Conservation (phyloP, 2,113 vertebrate genomes). For the Microtus richardsoni region DNA sequence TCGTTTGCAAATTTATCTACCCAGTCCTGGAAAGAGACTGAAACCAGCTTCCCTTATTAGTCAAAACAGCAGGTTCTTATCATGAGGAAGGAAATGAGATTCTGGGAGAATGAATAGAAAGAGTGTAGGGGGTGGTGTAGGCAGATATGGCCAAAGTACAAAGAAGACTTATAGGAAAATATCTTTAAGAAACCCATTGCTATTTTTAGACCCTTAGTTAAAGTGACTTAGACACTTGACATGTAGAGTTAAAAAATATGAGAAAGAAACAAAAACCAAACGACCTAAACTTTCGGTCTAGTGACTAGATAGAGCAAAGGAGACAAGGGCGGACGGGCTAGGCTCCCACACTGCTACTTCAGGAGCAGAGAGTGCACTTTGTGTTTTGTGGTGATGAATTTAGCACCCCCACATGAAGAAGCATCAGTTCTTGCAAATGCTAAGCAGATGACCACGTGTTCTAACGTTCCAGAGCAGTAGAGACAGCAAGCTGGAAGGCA, state of each 20-base stretch:
- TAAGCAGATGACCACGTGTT: conserved; percentile 26
- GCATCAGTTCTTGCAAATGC: conserved; percentile 14
- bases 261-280: conserved; percentile 56
- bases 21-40: not conserved
- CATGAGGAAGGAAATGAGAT: not conserved
- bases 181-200: not conserved
- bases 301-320: not conserved
- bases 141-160: not conserved
- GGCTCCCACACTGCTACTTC: not conserved
- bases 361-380: not conserved
- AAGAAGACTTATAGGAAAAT: not conserved
- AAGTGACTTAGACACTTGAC: conserved; percentile 2
- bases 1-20: not conserved
- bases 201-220: conserved; percentile 23
- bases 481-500: not conserved
- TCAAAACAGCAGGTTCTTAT: conserved; percentile 7
- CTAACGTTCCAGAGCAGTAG: not conserved
- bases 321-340: conserved; percentile 28
- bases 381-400: not conserved
- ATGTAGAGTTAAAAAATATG: not conserved
- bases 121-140: too few species aligned
- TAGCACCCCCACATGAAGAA: conserved; percentile 34
- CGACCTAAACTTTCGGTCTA: conserved; percentile 48
- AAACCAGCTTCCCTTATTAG: not conserved
- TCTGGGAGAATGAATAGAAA: not conserved